Percentiles rank a stretch among this genome's conserved stretches.
These are phyloP conservation scores for Micrastur ruficollis DNA, from an alignment of 2,797 vertebrate genomes.

Conservation along the genomic window DNA sequence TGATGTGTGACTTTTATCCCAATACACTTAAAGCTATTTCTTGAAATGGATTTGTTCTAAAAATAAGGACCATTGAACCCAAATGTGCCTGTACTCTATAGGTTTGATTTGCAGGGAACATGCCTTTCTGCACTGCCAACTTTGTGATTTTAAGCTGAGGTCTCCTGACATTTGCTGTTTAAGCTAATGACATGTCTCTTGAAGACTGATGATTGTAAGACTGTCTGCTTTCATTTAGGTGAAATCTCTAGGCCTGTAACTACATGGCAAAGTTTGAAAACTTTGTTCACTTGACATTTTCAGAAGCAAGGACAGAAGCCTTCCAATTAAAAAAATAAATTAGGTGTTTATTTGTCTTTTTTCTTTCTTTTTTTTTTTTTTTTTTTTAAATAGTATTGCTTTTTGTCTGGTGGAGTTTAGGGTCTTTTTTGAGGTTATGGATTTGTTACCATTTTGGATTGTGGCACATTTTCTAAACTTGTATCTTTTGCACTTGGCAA, in stretches of 20 bases:
- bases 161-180: conserved; percentile 41
- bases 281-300: background rate
- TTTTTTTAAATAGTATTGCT: background rate
- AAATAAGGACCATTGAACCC: conserved; percentile 42
- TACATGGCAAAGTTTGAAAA: conserved; percentile 1
- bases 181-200: conserved; percentile 29
- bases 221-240: conserved; percentile 11
- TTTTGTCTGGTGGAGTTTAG: background rate
- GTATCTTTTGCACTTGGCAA: background rate
- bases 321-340: background rate
- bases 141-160: conserved; percentile 45
- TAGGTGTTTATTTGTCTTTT: no score
- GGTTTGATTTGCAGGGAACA: conserved; percentile 40
- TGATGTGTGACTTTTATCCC: background rate
- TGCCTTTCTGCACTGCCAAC: background rate
- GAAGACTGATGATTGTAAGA: conserved; percentile 22
- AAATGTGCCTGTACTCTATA: conserved; percentile 10
- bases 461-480: background rate
- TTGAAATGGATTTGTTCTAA: conserved; percentile 45
- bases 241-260: background rate
- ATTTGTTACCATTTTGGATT: background rate
- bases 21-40: conserved; percentile 2
- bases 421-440: background rate
- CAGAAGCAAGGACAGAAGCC: background rate
- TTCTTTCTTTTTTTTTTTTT: accelerated